These are phyloP conservation scores for Cantharis flavilabris DNA, from an alignment of 2,888 invertebrate genomes.

Conservation along the genomic window DNA sequence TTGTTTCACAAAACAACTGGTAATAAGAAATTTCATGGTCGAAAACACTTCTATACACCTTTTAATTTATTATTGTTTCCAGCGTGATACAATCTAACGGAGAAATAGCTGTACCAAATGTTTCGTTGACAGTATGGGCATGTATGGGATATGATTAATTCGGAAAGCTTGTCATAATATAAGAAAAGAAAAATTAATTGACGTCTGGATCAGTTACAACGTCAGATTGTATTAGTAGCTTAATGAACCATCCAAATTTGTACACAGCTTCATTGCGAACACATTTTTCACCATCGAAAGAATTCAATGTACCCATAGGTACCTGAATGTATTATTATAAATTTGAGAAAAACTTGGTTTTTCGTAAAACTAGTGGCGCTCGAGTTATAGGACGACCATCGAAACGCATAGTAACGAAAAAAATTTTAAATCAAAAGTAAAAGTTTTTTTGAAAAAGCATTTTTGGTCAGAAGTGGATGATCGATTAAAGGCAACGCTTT, in stretches of 20 bases:
- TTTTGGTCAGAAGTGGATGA: slow-evolving; percentile 42
- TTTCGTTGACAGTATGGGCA: slow-evolving; percentile 23
- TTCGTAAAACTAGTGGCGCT: not conserved
- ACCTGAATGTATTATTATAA: too few species aligned
- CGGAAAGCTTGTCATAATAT: slow-evolving; percentile 33
- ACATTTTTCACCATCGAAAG: not conserved
- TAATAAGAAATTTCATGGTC: slow-evolving; percentile 22
- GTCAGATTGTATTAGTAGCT: slow-evolving; percentile 6
- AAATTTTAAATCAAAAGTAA: not conserved
- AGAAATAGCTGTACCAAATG: slow-evolving; percentile 25
- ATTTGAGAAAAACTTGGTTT: not conserved
- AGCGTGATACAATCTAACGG: slow-evolving; percentile 25
- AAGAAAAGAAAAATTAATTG: slow-evolving; percentile 33
- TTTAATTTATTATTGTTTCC: slow-evolving; percentile 27
- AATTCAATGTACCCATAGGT: not conserved
- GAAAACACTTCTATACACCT: slow-evolving; percentile 20
- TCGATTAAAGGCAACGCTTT: slow-evolving; percentile 46
- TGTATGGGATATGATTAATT: slow-evolving; percentile 29
- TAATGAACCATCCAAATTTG: not conserved
- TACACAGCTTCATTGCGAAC: not conserved
- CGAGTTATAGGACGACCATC: not conserved
- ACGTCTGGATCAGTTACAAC: slow-evolving; percentile 32
- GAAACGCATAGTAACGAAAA: not conserved
- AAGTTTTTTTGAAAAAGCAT: slow-evolving; percentile 18
- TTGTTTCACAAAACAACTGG: slow-evolving; percentile 16